Evolutionary conservation across 2,888 invertebrate species (phyloP).

Genomic region (Drosophila phalerata): DNA sequence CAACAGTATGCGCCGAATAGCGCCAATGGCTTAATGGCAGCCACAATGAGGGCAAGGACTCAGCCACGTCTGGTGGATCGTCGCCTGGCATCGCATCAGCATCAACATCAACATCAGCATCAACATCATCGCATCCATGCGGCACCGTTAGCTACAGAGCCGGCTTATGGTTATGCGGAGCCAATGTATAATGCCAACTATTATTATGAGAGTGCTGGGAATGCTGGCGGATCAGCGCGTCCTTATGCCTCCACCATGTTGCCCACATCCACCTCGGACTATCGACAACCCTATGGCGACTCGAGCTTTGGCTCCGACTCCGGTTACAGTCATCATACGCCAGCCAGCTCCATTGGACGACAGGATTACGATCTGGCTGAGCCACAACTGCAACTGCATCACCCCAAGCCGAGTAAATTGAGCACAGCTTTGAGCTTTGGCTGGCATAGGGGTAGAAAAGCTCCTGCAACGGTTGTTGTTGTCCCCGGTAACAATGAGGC

Average conservation of each 20-base stretch:
- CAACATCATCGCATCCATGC: constrained; percentile 79
- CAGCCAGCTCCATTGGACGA: constrained; percentile 83
- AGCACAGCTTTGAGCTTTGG: constrained; percentile 82
- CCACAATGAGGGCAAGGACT: constrained; percentile 81
- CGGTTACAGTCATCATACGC: constrained; percentile 91
- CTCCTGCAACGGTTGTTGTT: constrained; percentile 17
- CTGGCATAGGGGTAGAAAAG: constrained; percentile 73
- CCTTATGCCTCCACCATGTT: constrained; percentile 70
- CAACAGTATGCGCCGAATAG: constrained; percentile 80
- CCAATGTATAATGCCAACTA: constrained; percentile 93
- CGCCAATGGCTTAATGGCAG: constrained; percentile 67
- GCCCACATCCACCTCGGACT: constrained; percentile 55
- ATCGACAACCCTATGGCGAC: constrained; percentile 85
- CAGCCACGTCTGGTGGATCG: constrained; percentile 84
- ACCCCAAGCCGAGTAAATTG: constrained; percentile 73
- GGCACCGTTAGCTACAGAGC: constrained; percentile 78
- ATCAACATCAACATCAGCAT: constrained; percentile 77
- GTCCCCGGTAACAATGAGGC: constrained; percentile 54
- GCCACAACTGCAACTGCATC: constrained; percentile 50
- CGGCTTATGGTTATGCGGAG: constrained; percentile 87
- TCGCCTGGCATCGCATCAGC: constrained; percentile 71
- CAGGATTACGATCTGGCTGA: constrained; percentile 80
- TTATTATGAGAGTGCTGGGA: constrained; percentile 87
- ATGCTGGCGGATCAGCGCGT: constrained; percentile 76
- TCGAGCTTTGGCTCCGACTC: constrained; percentile 94